Base-by-base conservation (phyloP, 1,140 invertebrate species). In the Lordiphosa stackelbergi region DNA sequence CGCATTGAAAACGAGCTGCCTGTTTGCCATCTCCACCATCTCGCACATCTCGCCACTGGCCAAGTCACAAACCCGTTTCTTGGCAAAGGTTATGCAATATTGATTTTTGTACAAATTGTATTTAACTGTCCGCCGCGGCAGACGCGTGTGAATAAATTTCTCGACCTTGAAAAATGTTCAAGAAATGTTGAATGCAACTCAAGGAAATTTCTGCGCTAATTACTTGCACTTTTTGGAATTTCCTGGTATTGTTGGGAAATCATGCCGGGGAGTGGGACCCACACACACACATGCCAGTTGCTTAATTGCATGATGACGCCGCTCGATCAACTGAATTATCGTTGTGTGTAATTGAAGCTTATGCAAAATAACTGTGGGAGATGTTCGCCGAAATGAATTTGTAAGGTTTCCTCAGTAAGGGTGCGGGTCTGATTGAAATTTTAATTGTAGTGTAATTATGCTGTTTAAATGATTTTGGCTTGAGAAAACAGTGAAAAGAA, bases 21-120 rank as follows among this genome's bases (percentile, higher is more conserved):
- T 31, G 43, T 36, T 41, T 31, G 28, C 28, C 28, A 31, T 37
- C 10, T 37, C 41, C 63, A 51, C 8, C 19, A 8, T 11, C 16
- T 10, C 5, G 16, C 24, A 6, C 24, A 49, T 56, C 36, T 24
- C 53, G 64, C 37, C 8, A 19, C 24, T 45, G 36, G 24, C 48
- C 47, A 53, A 60, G 34, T 36, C 40, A 37, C 8, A 81, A 81
- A 81, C 75, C n/a, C 36, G 75, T 81, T 79, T 81, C 58, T 49
- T 35, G 41, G 43, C 52, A 56, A 51, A 58, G 73, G 47, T 81
- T 81, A 84, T 83, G 77, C 74, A 81, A 81, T 77, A 72, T 61
- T 54, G 60, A 72, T 72, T 60, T 83, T 71, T 46, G 38, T 9
- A 46, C 45, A 70, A 61, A 31, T 31, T 31, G 28, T 61, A 61